These are phyloP conservation scores for Cuculus canorus DNA, from an alignment of 2,797 vertebrate genomes.

Conservation along the genomic window DNA sequence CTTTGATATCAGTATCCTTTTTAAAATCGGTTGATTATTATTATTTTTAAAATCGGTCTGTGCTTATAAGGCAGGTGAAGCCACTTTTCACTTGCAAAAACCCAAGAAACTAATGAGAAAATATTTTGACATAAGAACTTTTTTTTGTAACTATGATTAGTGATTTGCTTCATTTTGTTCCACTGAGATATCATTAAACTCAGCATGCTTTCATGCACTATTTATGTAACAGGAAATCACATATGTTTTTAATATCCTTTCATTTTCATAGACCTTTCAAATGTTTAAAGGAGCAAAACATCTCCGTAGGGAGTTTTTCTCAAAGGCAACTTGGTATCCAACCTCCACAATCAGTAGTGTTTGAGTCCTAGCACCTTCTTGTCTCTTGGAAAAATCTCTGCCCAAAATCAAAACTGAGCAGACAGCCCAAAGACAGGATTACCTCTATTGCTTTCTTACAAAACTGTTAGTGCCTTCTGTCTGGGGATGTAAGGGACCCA, in stretches of 20 bases:
- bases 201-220: background rate
- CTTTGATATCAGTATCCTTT: background rate
- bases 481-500: background rate
- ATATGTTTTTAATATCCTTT: conserved; percentile 39
- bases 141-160: background rate
- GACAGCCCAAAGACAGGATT: background rate
- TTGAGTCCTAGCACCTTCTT: background rate
- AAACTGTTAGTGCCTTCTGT: background rate
- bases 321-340: background rate
- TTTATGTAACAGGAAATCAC: background rate
- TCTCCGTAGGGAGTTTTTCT: background rate
- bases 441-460: background rate
- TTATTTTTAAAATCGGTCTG: background rate
- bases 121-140: background rate
- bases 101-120: background rate
- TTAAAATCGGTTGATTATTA: background rate
- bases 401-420: background rate
- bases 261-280: conserved; percentile 10
- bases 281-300: background rate
- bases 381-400: background rate
- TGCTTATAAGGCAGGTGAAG: background rate
- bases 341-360: background rate
- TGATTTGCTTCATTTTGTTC: conserved; percentile 27
- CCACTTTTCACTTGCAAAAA: background rate
- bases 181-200: conserved; percentile 18